Base-by-base conservation (phyloP, 64 coral and sea anemone genomes). In the Stichodactyla helianthus region DNA sequence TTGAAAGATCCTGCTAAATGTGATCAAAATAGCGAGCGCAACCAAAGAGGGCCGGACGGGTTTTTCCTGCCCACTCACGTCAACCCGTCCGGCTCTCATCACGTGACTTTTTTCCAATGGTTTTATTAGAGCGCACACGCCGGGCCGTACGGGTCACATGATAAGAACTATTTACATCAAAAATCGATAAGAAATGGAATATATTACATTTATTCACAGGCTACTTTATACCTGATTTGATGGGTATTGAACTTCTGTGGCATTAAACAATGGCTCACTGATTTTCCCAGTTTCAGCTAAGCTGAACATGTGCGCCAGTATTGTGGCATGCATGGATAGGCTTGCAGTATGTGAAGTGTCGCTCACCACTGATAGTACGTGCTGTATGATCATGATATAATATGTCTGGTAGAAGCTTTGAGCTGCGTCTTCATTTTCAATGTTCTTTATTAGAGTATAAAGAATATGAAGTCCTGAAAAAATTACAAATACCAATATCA, bases 371-470 rank as follows among this genome's bases (percentile, higher is more conserved):
- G 97, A 95, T 20, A 99, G 82, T 14, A 95, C 85, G 86, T 95
- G 93, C 31, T 95, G 93, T 71, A 99, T 82, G 50, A 95, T 86
- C 81, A 90, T 93, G 53, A 92, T 94, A 63, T 93, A 99, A 64
- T 99, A 99, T 14, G 97, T 99, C 77, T 95, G 93, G 71, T 95
- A 99, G 58, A 99, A 95, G 59, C 93, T 95, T 55, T 98, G 96
- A 6, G 90, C 87, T 53, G 90, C 93, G 35, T 91, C 78, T 71
- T 94, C 93, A 86, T 94, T 88, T 82, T 98, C 96, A 65, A 98
- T 83, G 35, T 87, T 98, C 80, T 94, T 98, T 28, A 98, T 64
- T 82, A 98, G 86, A 19, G 96, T 92, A 77, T 92, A 98, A 28
- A 95, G 63, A 88, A 98, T 94, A 23, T 98, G 93, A 52, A 98